Percentiles rank a stretch among this genome's conserved stretches.
phyloP scores from a whole-genome alignment of 2,888 invertebrate species.

The Yponomeuta sedellus region DNA sequence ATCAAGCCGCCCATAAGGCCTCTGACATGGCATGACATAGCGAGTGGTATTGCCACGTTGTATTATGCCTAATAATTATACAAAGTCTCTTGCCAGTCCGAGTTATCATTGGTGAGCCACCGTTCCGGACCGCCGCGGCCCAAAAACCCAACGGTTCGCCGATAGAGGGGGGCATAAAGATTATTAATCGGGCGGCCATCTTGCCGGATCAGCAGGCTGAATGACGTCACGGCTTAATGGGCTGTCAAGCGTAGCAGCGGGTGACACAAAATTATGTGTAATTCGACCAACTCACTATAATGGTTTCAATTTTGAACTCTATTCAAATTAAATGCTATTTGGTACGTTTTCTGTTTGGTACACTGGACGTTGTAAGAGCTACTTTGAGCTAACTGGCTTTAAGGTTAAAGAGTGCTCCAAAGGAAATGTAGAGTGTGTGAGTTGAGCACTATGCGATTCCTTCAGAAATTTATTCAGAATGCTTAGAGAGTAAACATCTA shows the following conservation, averaged over 20 bases:
- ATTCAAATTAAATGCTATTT: too few relatives aligned
- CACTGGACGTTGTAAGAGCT: too few relatives aligned
- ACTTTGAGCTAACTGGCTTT: too few relatives aligned
- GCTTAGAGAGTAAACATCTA: too few relatives aligned
- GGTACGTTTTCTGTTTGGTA: too few relatives aligned
- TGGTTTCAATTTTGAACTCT: too few relatives aligned
- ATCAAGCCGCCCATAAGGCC: too few relatives aligned
- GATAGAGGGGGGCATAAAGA: slow-evolving; percentile 41
- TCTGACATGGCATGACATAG: too few relatives aligned
- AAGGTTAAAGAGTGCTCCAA: too few relatives aligned
- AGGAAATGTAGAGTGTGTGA: too few relatives aligned
- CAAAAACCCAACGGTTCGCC: slow-evolving; percentile 45
- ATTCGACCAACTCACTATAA: neutral
- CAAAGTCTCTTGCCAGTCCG: neutral
- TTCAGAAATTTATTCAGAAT: too few relatives aligned
- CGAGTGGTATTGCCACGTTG: neutral
- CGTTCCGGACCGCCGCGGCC: slow-evolving; percentile 62
- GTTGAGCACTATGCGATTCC: too few relatives aligned
- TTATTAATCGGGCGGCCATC: slow-evolving; percentile 37
- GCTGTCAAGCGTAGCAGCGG: neutral
- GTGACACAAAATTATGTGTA: neutral
- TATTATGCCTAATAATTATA: neutral
- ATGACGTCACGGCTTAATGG: neutral
- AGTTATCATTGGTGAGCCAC: slow-evolving; percentile 31
- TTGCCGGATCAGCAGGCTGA: slow-evolving; percentile 20